Evolutionary conservation across 2,113 vertebrate species (phyloP).

Genomic region (Sander lucioperca): DNA sequence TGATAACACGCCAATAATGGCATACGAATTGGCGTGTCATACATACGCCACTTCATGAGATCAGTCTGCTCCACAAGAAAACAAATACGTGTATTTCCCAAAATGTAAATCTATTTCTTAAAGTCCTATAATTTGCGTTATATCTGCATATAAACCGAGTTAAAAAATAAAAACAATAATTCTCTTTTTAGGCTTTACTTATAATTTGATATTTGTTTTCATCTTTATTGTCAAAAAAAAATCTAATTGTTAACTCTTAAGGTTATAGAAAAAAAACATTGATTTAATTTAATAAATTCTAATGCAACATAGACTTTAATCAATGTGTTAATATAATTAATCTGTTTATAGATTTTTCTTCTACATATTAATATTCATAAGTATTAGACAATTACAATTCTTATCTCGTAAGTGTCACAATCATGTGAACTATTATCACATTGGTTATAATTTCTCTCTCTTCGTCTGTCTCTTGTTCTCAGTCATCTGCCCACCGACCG

Average conservation of each 20-base stretch:
- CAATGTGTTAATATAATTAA: background rate
- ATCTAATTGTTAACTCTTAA: background rate
- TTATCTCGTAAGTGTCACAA: background rate
- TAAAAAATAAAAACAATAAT: too few relatives aligned
- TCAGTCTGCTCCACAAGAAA: too few relatives aligned
- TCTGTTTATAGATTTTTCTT: background rate
- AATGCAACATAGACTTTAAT: background rate
- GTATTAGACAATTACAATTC: background rate
- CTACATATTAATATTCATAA: background rate
- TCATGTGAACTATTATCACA: background rate
- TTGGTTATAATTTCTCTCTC: background rate
- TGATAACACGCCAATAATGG: too few relatives aligned
- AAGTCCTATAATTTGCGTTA: background rate
- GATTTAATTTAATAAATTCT: background rate
- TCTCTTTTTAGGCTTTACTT: background rate
- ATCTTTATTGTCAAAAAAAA: background rate
- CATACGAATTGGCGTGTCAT: too few relatives aligned
- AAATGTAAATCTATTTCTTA: background rate
- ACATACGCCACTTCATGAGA: too few relatives aligned
- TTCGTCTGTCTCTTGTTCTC: background rate
- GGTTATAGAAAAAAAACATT: background rate
- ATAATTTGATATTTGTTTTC: background rate
- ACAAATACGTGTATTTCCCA: background rate
- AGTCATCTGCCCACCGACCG: constrained; percentile 82
- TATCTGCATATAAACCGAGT: background rate